Percentiles rank a stretch among this genome's conserved stretches.
Evolutionary conservation across 2,113 vertebrate species (phyloP).

Genomic region (Cynocephalus volans): DNA sequence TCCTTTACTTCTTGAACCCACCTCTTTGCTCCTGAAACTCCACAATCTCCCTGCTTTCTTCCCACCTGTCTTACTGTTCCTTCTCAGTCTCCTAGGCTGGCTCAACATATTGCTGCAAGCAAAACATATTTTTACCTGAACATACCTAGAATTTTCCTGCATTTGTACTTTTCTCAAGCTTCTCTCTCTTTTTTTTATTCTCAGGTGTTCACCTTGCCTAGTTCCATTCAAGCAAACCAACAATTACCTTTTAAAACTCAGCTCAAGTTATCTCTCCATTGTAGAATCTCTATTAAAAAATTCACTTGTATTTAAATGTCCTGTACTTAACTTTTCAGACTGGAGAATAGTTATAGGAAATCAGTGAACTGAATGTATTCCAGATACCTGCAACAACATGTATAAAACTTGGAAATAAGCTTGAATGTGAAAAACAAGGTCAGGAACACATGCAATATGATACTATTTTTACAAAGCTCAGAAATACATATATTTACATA

Average conservation of each 20-base stretch:
- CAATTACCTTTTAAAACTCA: not conserved
- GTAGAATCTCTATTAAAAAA: not conserved
- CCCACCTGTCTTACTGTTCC: not conserved
- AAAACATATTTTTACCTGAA: not conserved
- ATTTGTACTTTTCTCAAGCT: not conserved
- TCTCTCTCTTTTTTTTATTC: not conserved
- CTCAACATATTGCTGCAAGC: not conserved
- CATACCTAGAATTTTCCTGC: not conserved
- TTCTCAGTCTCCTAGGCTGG: not conserved
- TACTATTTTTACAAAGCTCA: slow-evolving; percentile 31
- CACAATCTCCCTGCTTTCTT: not conserved
- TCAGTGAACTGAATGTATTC: not conserved
- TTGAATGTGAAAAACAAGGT: not conserved
- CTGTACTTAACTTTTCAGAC: slow-evolving; percentile 9
- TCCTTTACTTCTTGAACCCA: not conserved
- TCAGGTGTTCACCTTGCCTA: not conserved
- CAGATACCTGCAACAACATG: not conserved
- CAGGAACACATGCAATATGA: too few relatives aligned
- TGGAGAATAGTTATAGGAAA: not conserved
- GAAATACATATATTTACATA: not conserved
- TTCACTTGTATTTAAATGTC: not conserved
- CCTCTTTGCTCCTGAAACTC: not conserved
- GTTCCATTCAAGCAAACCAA: not conserved
- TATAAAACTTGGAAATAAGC: not conserved
- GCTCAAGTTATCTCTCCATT: not conserved